A percentile compares a stretch with the other conserved stretches of the same genome.
Evolutionary conservation across 2,888 invertebrate species (phyloP).

Genomic region (Stictocephala bisonia): DNA sequence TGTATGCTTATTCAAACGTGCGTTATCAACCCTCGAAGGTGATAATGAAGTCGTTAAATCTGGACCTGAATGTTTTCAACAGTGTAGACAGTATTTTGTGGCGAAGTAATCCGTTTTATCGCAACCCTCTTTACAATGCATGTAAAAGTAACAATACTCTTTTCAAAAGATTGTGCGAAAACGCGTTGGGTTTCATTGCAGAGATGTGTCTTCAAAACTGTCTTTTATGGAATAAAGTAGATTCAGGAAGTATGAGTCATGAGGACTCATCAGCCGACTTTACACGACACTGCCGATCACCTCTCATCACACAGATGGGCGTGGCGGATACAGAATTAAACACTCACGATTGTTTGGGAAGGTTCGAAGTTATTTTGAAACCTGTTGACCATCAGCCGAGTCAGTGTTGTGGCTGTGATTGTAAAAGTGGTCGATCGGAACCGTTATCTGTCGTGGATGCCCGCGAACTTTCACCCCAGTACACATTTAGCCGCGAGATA

Average conservation of each 20-base stretch:
- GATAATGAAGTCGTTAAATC: background rate
- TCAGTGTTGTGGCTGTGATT: background rate
- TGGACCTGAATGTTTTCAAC: background rate
- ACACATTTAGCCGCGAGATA: no score
- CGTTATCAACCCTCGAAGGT: no score
- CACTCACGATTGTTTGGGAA: background rate
- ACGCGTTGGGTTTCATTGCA: slow-evolving; percentile 49
- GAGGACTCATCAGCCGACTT: no score
- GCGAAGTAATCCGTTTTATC: slow-evolving; percentile 52
- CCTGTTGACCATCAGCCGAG: no score
- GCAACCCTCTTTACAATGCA: slow-evolving; percentile 36
- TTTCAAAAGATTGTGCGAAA: slow-evolving; percentile 51
- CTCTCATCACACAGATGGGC: no score
- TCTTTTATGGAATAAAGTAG: background rate
- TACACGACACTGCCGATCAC: no score
- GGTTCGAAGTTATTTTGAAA: background rate
- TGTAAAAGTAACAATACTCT: slow-evolving; percentile 39
- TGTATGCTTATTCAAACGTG: no score
- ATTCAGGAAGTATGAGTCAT: no score
- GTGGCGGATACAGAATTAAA: no score
- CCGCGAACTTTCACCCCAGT: no score
- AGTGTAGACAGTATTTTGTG: slow-evolving; percentile 44
- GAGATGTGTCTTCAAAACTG: slow-evolving; percentile 33
- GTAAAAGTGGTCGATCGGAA: no score
- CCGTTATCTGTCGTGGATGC: no score